Percentiles rank a stretch among this genome's conserved stretches.
phyloP scores from a whole-genome alignment of 1,140 invertebrate species.

The Zaprionus taronus region DNA sequence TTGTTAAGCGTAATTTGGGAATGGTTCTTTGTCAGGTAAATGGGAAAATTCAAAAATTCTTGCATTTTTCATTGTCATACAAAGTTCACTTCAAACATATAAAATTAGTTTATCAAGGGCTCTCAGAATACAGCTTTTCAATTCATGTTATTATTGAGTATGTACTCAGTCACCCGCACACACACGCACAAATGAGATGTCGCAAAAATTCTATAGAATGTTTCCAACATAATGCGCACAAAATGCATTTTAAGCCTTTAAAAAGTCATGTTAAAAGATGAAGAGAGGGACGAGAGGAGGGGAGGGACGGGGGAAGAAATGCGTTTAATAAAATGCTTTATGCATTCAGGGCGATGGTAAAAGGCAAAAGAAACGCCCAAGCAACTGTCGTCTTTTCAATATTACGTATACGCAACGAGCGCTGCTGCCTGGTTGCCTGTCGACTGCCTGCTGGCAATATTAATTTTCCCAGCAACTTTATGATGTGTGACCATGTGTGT shows the following conservation, averaged over 20 bases:
- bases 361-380: conserved; percentile 30
- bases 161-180: not conserved
- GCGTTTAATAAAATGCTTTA: conserved; percentile 60
- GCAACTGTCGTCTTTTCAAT: conserved; percentile 48
- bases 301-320: conserved; percentile 12
- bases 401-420: conserved; percentile 61
- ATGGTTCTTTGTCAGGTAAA: not conserved
- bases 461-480: conserved; percentile 64
- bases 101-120: conserved; percentile 22
- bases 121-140: conserved; percentile 3
- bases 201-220: conserved; percentile 19
- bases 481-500: conserved; percentile 60
- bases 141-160: not conserved
- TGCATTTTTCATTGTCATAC: not conserved
- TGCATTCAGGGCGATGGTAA: conserved; percentile 24
- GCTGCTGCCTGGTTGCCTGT: conserved; percentile 22
- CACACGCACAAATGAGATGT: not conserved
- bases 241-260: conserved; percentile 21
- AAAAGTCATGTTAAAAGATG: conserved; percentile 38
- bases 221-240: conserved; percentile 9
- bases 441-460: conserved; percentile 63
- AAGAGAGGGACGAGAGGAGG: conserved; percentile 17
- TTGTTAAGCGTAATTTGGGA: not conserved
- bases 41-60: not conserved
- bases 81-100: not conserved